phyloP scores from a whole-genome alignment of 2,797 vertebrate species.

The Pseudomugil tenellus region DNA sequence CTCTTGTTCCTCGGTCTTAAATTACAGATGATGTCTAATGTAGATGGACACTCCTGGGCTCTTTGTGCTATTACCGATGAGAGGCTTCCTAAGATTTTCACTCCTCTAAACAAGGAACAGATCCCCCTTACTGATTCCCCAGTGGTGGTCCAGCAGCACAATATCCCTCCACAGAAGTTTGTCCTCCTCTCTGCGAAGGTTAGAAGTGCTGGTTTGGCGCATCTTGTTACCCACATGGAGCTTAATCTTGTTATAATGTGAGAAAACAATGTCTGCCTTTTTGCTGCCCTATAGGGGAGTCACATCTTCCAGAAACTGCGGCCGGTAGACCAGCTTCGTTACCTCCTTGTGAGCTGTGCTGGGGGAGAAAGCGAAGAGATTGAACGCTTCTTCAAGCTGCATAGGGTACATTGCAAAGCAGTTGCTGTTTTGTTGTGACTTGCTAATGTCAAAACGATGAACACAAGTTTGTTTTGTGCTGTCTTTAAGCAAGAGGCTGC shows the following conservation, averaged over 20 bases:
- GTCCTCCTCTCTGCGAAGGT: constrained; percentile 98
- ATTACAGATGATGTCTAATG: constrained; percentile 89
- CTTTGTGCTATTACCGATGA: constrained; percentile 90
- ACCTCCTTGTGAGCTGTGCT: constrained; percentile 91
- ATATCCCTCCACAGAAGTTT: constrained; percentile 91
- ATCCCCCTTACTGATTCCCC: constrained; percentile 93
- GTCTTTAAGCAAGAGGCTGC: background rate
- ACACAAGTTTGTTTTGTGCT: background rate
- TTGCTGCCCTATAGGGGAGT: constrained; percentile 85
- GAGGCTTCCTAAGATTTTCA: constrained; percentile 85
- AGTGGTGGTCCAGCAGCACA: constrained; percentile 94
- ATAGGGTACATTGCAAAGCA: constrained; percentile 84
- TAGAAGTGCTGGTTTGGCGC: constrained; percentile 3
- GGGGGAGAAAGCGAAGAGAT: constrained; percentile 96
- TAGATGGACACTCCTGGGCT: constrained; percentile 97
- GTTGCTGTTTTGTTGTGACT: background rate
- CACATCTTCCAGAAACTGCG: constrained; percentile 96
- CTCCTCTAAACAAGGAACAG: constrained; percentile 90
- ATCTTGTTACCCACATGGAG: background rate
- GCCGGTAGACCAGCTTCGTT: constrained; percentile 94
- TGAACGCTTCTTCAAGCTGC: constrained; percentile 96
- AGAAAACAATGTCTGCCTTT: background rate
- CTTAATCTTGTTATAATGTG: background rate
- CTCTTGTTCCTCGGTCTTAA: background rate
- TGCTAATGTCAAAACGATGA: background rate